phyloP scores from a whole-genome alignment of 2,797 vertebrate genomes.

The Sarcoramphus papa region DNA sequence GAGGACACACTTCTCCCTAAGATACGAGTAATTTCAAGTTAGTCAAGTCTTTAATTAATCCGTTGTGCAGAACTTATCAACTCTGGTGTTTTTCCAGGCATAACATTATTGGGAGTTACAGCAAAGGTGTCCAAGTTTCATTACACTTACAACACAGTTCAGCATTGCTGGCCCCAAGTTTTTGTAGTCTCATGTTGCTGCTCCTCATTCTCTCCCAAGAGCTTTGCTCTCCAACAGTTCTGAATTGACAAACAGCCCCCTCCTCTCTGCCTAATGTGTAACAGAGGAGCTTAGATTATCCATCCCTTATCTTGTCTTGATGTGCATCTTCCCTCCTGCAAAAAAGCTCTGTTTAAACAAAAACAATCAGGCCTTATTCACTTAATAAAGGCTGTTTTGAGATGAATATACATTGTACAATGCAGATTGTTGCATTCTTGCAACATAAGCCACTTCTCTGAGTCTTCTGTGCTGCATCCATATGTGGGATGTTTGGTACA shows the following conservation, averaged over 20 bases:
- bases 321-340: neutral
- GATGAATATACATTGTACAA: neutral
- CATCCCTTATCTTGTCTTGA: neutral
- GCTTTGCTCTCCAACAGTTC: neutral
- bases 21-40: neutral
- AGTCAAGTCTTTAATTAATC: neutral
- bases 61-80: neutral
- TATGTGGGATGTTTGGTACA: slow-evolving; percentile 56
- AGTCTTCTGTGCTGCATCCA: slow-evolving; percentile 26
- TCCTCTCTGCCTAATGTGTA: neutral
- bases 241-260: neutral
- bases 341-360: neutral
- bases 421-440: slow-evolving; percentile 22
- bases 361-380: neutral
- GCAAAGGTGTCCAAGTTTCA: neutral
- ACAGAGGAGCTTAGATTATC: neutral
- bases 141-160: neutral
- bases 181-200: neutral
- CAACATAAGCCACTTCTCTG: slow-evolving; percentile 35
- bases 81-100: neutral
- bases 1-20: neutral
- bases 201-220: neutral
- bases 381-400: neutral
- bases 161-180: neutral
- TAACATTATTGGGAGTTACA: neutral